Evolutionary conservation across 2,797 vertebrate species (phyloP).

Genomic region (Leuciscus waleckii): DNA sequence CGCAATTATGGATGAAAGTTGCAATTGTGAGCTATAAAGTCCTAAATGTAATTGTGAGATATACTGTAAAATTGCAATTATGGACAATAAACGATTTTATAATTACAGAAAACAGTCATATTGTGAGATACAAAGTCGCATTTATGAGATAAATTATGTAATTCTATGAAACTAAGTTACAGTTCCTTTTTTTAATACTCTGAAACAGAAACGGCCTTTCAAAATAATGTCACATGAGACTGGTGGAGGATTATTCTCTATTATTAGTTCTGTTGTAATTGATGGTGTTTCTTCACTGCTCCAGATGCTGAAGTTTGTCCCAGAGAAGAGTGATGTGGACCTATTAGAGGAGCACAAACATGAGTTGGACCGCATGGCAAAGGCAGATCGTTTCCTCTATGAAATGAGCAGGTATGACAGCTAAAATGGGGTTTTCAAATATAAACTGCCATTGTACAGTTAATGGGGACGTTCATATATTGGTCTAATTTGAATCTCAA

Average conservation of each 20-base stretch:
- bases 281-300: slow-evolving; percentile 16
- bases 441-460: background rate
- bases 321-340: slow-evolving; percentile 95
- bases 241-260: background rate
- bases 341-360: slow-evolving; percentile 97
- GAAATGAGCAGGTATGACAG: slow-evolving; percentile 95
- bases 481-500: background rate
- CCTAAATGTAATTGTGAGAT: background rate
- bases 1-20: background rate
- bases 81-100: background rate
- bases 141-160: background rate
- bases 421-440: background rate
- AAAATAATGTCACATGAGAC: background rate
- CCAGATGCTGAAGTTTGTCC: slow-evolving; percentile 96
- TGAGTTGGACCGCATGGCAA: slow-evolving; percentile 96
- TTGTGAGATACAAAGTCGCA: background rate
- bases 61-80: background rate
- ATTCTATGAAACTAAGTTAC: background rate
- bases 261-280: background rate
- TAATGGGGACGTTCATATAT: background rate
- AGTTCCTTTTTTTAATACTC: background rate
- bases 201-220: background rate
- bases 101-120: background rate
- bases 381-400: slow-evolving; percentile 95
- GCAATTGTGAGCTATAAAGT: background rate